A percentile compares a stretch with the other conserved stretches of the same genome.
phyloP scores from a whole-genome alignment of 2,888 invertebrate species.

The Notodonta dromedarius region DNA sequence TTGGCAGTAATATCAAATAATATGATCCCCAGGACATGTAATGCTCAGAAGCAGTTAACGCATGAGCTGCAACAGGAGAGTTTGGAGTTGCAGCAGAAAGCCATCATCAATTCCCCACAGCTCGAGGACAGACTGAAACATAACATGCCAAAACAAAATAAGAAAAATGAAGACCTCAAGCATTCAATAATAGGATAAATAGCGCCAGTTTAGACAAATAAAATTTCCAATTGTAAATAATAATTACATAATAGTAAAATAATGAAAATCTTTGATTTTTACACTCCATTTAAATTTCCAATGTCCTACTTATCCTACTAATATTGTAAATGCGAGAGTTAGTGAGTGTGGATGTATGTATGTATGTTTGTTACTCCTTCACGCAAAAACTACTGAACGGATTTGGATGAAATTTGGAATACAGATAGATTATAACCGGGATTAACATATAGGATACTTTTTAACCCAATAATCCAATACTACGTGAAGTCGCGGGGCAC shows the following conservation, averaged over 20 bases:
- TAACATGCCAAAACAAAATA: constrained; percentile 21
- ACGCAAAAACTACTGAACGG: no score
- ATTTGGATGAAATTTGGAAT: no score
- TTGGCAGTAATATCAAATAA: constrained; percentile 7
- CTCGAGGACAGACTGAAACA: constrained; percentile 70
- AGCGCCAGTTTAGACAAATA: not conserved
- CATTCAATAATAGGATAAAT: constrained; percentile 3
- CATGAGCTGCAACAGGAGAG: constrained; percentile 77
- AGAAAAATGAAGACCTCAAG: not conserved
- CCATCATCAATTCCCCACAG: constrained; percentile 68
- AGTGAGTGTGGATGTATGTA: no score
- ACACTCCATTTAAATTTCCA: not conserved
- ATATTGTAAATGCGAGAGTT: no score
- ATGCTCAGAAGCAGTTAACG: constrained; percentile 70
- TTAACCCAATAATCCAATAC: no score
- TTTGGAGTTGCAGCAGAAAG: constrained; percentile 74
- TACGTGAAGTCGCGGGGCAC: no score
- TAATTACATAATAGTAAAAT: not conserved
- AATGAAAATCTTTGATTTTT: not conserved
- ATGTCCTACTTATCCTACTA: no score
- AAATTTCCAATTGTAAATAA: constrained; percentile 7
- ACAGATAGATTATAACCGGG: no score
- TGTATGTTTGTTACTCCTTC: no score
- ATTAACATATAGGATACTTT: no score
- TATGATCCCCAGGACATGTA: constrained; percentile 61